Conservation (phyloP, 2,888 invertebrate genomes). For the Crioceris asparagi region DNA sequence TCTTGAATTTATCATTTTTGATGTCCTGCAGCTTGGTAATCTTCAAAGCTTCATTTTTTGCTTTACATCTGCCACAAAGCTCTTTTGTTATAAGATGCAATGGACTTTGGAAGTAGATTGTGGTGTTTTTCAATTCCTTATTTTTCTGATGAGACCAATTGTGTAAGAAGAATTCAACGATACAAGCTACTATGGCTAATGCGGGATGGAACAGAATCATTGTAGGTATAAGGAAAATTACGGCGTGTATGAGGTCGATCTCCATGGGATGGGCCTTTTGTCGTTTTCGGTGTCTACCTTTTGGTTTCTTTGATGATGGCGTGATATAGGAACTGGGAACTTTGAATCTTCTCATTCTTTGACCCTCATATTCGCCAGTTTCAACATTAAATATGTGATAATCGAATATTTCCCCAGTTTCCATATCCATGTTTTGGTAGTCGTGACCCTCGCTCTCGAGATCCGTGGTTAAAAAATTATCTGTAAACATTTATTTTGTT, state of each 20-base stretch:
- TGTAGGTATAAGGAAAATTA: slow-evolving; percentile 50
- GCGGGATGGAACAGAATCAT: slow-evolving; percentile 47
- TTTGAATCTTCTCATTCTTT: slow-evolving; percentile 35
- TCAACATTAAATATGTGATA: slow-evolving; percentile 36
- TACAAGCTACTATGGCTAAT: slow-evolving; percentile 41
- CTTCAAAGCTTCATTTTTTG: slow-evolving; percentile 49
- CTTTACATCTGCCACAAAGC: slow-evolving; percentile 58
- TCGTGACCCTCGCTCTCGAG: too few species aligned
- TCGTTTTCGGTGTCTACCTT: slow-evolving; percentile 1
- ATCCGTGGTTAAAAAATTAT: too few species aligned
- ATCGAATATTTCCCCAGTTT: slow-evolving; percentile 27
- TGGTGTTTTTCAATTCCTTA: slow-evolving; percentile 44
- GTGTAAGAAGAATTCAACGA: slow-evolving; percentile 53
- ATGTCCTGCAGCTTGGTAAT: slow-evolving; percentile 56
- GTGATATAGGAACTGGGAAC: slow-evolving; percentile 22
- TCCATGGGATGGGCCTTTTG: slow-evolving; percentile 15
- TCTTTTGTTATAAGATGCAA: slow-evolving; percentile 56
- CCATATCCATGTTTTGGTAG: slow-evolving; percentile 17
- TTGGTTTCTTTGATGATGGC: slow-evolving; percentile 6
- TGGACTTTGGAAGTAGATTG: slow-evolving; percentile 57
- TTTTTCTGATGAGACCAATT: slow-evolving; percentile 60
- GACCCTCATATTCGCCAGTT: slow-evolving; percentile 41
- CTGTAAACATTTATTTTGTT: too few species aligned
- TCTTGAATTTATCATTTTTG: slow-evolving; percentile 36
- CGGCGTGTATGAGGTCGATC: slow-evolving; percentile 19